Evolutionary conservation across 2,113 vertebrate species (phyloP).

Genomic region (Actenoides lindsayi): DNA sequence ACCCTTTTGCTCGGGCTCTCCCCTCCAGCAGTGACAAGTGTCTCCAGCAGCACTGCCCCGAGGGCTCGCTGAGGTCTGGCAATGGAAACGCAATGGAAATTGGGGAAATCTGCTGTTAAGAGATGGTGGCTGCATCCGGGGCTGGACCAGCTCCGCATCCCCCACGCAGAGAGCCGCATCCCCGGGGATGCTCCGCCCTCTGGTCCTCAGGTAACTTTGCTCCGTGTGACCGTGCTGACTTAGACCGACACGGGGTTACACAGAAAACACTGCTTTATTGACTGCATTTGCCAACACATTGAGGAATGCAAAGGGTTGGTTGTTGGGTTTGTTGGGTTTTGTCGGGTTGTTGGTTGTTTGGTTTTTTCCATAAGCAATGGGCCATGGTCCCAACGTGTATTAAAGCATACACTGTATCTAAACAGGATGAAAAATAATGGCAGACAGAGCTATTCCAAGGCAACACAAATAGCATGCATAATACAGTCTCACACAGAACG

Average conservation of each 20-base stretch:
- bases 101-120: neutral
- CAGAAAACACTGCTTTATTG: conserved; percentile 99
- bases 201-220: neutral
- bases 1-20: neutral
- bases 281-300: conserved; percentile 93
- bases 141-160: neutral
- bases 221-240: neutral
- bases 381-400: conserved; percentile 76
- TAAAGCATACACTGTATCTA: conserved; percentile 76
- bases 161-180: neutral
- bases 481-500: conserved; percentile 88
- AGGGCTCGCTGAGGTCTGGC: neutral
- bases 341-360: neutral
- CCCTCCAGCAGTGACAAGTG: neutral
- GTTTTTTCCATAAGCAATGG: conserved; percentile 61
- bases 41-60: neutral
- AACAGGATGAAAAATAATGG: conserved; percentile 77
- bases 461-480: conserved; percentile 93
- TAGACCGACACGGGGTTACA: conserved; percentile 69
- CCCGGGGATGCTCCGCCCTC: neutral
- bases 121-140: neutral
- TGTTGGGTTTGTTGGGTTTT: neutral
- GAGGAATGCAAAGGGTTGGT: conserved; percentile 79
- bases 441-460: conserved; percentile 87
- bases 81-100: neutral